A percentile compares a stretch with the other conserved stretches of the same genome.
Conservation (phyloP, 1,140 invertebrate genomes). For the Helicorthomorpha holstii region DNA sequence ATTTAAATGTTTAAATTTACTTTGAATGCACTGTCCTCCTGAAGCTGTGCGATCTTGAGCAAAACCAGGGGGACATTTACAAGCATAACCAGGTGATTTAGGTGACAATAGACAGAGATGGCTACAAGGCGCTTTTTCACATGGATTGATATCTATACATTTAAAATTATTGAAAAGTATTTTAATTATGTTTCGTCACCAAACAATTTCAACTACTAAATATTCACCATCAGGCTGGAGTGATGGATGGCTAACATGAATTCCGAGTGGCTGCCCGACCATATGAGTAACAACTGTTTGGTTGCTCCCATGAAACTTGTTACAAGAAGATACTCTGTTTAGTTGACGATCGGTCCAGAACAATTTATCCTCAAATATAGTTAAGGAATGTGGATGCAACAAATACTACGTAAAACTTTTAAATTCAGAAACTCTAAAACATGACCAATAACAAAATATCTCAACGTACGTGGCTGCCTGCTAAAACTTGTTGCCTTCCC, state of each 20-base stretch:
- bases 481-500: conserved; percentile 53
- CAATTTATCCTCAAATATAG: conserved; percentile 73
- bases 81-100: conserved; percentile 49
- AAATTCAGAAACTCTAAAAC: neutral
- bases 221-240: conserved; percentile 50
- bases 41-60: conserved; percentile 33
- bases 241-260: conserved; percentile 83
- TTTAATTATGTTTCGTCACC: neutral
- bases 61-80: conserved; percentile 81
- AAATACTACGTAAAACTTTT: conserved; percentile 54
- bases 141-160: conserved; percentile 49
- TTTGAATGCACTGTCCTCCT: conserved; percentile 54
- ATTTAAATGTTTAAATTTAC: conserved; percentile 14
- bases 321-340: conserved; percentile 56
- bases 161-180: neutral
- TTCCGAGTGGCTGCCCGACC: conserved; percentile 82
- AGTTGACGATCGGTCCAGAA: conserved; percentile 94
- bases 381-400: conserved; percentile 86
- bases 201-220: neutral
- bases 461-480: conserved; percentile 26
- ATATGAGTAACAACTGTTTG: conserved; percentile 84
- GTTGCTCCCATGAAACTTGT: conserved; percentile 79
- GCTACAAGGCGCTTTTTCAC: conserved; percentile 55
- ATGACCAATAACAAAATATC: neutral
- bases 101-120: conserved; percentile 80